A percentile compares a stretch with the other conserved stretches of the same genome.
These are phyloP conservation scores for Stegostoma tigrinum DNA, from an alignment of 2,113 vertebrate genomes.

Conservation along the genomic window DNA sequence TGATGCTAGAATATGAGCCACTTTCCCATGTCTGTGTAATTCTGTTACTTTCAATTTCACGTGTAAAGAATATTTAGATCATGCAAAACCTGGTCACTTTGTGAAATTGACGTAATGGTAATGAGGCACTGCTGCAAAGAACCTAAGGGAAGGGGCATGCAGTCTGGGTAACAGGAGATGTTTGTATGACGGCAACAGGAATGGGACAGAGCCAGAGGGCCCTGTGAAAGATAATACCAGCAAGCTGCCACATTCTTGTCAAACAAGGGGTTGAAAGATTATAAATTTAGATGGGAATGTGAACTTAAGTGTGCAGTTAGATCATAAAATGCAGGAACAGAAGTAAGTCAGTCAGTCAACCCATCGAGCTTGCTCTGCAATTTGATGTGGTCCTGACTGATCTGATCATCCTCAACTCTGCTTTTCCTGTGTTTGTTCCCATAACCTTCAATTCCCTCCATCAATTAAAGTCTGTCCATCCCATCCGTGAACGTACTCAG, in stretches of 20 bases:
- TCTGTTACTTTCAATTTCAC: not conserved
- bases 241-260: not conserved
- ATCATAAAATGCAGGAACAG: too few species aligned
- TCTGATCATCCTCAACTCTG: too few species aligned
- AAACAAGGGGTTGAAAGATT: too few species aligned
- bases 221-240: not conserved
- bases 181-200: not conserved
- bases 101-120: not conserved
- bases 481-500: too few species aligned
- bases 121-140: not conserved
- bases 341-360: too few species aligned
- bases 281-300: too few species aligned
- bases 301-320: too few species aligned
- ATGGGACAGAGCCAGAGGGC: not conserved
- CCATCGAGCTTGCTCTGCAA: too few species aligned
- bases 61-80: not conserved
- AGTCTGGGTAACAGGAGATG: not conserved
- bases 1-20: not conserved
- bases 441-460: too few species aligned
- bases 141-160: not conserved
- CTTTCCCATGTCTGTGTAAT: not conserved
- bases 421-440: too few species aligned
- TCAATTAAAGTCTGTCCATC: too few species aligned
- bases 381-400: too few species aligned
- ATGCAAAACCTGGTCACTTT: not conserved